Conservation (phyloP, 2,888 invertebrate genomes). For the Microctonus hyperodae region DNA sequence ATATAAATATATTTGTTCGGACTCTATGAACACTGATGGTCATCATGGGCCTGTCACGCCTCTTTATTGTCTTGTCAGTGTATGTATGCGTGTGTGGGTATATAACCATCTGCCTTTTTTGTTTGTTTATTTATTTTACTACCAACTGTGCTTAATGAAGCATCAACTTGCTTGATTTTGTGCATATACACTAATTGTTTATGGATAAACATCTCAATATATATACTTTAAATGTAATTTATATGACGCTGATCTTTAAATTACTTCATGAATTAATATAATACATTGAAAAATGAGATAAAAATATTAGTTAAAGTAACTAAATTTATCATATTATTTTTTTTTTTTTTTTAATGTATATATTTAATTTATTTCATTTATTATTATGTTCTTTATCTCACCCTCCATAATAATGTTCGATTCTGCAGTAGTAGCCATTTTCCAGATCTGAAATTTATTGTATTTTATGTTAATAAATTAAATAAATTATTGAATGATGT, state of each 20-base stretch:
- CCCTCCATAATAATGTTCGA: conserved; percentile 45
- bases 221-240: not conserved
- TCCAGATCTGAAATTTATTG: conserved; percentile 18
- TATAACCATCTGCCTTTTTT: not conserved
- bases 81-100: too few relatives aligned
- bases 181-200: not conserved
- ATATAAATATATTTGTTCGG: conserved; percentile 11
- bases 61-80: conserved; percentile 6
- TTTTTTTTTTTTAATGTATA: not conserved
- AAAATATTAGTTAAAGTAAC: not conserved
- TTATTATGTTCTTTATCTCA: conserved; percentile 46
- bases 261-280: too few relatives aligned
- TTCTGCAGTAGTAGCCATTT: conserved; percentile 51
- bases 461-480: too few relatives aligned
- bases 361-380: not conserved
- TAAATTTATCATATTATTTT: not conserved
- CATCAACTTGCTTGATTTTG: conserved; percentile 24
- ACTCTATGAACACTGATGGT: conserved; percentile 10
- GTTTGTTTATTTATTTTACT: not conserved
- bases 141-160: conserved; percentile 13
- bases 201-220: not conserved
- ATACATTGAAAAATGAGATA: too few relatives aligned
- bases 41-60: conserved; percentile 12
- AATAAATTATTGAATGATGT: too few relatives aligned
- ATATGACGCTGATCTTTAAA: not conserved